Conservation (phyloP, 2,888 invertebrate species). For the Bibio marci region DNA sequence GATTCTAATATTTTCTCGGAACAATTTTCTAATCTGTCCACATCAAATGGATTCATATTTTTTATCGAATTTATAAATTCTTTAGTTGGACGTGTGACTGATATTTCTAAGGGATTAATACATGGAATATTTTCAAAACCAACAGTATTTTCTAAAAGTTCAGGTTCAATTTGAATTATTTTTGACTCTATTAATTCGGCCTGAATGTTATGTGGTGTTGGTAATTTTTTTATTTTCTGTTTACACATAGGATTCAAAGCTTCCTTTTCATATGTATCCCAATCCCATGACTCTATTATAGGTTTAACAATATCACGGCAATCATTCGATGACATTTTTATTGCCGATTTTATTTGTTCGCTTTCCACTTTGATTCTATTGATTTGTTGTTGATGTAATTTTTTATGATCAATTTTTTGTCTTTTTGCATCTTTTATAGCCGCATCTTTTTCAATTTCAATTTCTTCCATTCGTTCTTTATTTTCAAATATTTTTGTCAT, state of each 20-base stretch:
- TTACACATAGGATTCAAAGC: slow-evolving; percentile 32
- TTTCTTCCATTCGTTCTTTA: slow-evolving; percentile 45
- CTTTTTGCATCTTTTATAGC: slow-evolving; percentile 25
- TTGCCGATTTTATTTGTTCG: slow-evolving; percentile 13
- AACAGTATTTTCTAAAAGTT: slow-evolving; percentile 34
- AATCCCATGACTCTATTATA: slow-evolving; percentile 44
- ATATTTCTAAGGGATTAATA: slow-evolving; percentile 39
- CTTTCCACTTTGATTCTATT: slow-evolving; percentile 24
- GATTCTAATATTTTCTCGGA: slow-evolving; percentile 36
- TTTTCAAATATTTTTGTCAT: slow-evolving; percentile 60
- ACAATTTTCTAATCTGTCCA: slow-evolving; percentile 38
- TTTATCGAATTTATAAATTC: not conserved
- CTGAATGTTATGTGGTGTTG: slow-evolving; percentile 32
- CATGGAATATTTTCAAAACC: slow-evolving; percentile 43
- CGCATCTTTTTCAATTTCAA: slow-evolving; percentile 31
- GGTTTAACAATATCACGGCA: slow-evolving; percentile 47
- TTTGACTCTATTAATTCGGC: slow-evolving; percentile 20
- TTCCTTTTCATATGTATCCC: slow-evolving; percentile 44
- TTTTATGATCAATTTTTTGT: slow-evolving; percentile 28
- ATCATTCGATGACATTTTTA: slow-evolving; percentile 15
- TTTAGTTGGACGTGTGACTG: slow-evolving; percentile 10
- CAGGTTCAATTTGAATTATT: slow-evolving; percentile 33
- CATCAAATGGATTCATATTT: not conserved
- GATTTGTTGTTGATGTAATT: slow-evolving; percentile 22
- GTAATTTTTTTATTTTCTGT: slow-evolving; percentile 31